Evolutionary conservation across 2,113 vertebrate genomes (phyloP).

Genomic region (human (Homo sapiens)): DNA sequence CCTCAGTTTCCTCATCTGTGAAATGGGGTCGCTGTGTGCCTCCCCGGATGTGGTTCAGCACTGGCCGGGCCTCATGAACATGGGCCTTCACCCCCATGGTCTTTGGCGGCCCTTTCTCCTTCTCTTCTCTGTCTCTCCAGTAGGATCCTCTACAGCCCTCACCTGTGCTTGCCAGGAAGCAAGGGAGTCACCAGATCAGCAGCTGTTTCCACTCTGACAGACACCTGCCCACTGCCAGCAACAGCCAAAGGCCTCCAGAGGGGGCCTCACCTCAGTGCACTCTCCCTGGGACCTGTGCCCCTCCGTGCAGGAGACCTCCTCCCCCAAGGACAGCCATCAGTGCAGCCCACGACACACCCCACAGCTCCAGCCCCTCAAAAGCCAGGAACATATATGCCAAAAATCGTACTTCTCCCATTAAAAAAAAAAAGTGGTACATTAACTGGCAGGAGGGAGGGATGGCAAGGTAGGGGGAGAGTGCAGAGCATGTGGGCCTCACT

Average conservation of each 20-base stretch:
- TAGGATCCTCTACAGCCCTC: background rate
- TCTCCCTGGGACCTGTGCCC: too few species aligned
- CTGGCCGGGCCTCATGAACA: fast-evolving
- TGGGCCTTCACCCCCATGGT: background rate
- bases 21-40: fast-evolving
- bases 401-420: background rate
- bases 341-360: background rate
- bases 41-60: background rate
- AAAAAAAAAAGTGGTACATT: constrained; percentile 23
- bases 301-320: background rate
- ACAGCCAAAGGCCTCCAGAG: background rate
- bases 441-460: background rate
- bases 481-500: background rate
- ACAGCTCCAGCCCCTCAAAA: background rate
- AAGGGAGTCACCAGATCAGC: background rate
- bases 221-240: fast-evolving
- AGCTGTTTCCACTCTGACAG: background rate
- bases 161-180: background rate
- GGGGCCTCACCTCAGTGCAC: too few species aligned
- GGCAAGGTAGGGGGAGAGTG: fast-evolving
- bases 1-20: background rate
- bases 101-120: background rate
- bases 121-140: background rate
- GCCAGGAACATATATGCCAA: background rate
- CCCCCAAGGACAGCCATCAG: background rate